Base-by-base conservation (phyloP, 2,113 vertebrate species). In the Mesitornis unicolor region DNA sequence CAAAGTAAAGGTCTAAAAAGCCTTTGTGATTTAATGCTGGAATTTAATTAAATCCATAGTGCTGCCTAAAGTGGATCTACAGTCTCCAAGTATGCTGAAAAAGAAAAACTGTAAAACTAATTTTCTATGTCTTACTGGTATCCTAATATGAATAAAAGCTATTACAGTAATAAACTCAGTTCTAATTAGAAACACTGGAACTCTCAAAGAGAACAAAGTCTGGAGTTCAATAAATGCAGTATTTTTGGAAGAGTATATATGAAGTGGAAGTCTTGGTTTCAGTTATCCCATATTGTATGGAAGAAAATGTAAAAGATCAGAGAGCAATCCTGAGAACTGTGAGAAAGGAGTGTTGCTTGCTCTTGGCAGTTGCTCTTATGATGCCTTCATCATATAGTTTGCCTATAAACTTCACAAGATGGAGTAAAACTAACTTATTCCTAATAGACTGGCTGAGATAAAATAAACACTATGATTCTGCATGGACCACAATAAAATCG, bases 161-260 rank as follows among this genome's bases (percentile, higher is more conserved):
- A 65, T 92, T 84, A 94, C 79, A 61, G n/a, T 85, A 90, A 95
- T 91, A 90, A 93, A 89, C 47, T 87, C 53, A 53, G 33, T 81
- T 81, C 83, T 95, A 93, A 96, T 93, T 87, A 63, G 78, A 82
- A 84, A 73, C 57, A 53, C 7, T 78, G 64, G 25, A 81, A 47
- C 31, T 90, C 59, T 95, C 50, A 84, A 67, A 90, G 42, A 91
- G 89, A 79, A 82, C 16, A 59, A 92, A 94, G 28, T 93, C 35
- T 51, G 33, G 13, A 91, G 38, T 93, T 60, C 15, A 61, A 50
- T 19, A 73, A 89, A 42, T 19, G 36, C 1, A 0, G 17, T 73
- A 54, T 70, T 71, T 79, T 95, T 93, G 70, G 82, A 93, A 92
- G 26, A 40, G 11, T 35, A 25, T 31, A 10, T 56, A 40, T 31